Percentiles rank a stretch among this genome's conserved stretches.
These are phyloP conservation scores for Eugnorisma glareosa DNA, from an alignment of 2,888 invertebrate genomes.

Conservation along the genomic window DNA sequence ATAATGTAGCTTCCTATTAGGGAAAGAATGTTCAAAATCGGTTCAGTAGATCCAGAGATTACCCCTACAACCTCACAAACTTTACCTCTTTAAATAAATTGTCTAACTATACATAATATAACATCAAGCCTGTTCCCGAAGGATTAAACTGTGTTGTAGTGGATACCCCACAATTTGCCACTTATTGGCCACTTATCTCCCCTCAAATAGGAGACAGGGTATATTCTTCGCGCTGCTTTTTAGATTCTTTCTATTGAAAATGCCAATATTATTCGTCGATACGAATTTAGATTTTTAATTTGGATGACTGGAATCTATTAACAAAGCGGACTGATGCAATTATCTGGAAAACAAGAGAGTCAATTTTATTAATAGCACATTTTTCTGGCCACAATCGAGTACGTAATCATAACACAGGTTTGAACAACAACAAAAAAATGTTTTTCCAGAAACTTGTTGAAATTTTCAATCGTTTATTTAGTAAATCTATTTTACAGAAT, in stretches of 20 bases:
- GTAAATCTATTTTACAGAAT: neutral
- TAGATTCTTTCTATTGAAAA: neutral
- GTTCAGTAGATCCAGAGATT: too few species aligned
- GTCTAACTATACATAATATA: too few species aligned
- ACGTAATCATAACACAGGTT: conserved; percentile 1
- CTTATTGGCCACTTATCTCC: neutral
- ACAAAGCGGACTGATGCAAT: conserved; percentile 12
- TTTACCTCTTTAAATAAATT: too few species aligned
- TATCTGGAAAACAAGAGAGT: conserved; percentile 18
- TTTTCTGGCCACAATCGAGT: conserved; percentile 23
- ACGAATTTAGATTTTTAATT: neutral
- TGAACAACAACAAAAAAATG: neutral
- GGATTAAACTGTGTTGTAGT: neutral
- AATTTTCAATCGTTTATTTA: neutral
- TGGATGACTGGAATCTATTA: conserved; percentile 2
- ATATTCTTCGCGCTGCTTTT: neutral
- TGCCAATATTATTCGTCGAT: neutral
- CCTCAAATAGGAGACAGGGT: neutral
- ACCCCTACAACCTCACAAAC: too few species aligned
- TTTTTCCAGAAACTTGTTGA: neutral
- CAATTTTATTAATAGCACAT: conserved; percentile 40
- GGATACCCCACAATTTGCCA: neutral
- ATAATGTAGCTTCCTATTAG: too few species aligned
- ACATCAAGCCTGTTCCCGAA: neutral
- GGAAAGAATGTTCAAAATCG: too few species aligned